Evolutionary conservation across 2,113 vertebrate genomes (phyloP).

Genomic region (Malurus melanocephalus): DNA sequence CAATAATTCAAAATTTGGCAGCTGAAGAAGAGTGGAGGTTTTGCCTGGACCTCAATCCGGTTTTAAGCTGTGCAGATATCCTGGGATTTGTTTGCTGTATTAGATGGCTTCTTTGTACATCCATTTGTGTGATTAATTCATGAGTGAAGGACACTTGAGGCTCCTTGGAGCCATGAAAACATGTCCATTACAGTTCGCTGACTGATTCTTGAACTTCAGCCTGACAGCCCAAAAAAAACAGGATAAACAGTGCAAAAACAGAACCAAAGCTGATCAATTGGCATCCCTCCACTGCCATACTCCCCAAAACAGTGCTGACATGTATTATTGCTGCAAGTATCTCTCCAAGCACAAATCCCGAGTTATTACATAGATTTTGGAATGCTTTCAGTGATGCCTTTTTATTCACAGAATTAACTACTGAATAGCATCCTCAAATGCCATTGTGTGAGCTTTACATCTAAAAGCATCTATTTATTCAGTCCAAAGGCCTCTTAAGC

Average conservation of each 20-base stretch:
- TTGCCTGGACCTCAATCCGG: not conserved
- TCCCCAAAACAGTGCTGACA: not conserved
- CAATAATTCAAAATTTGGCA: not conserved
- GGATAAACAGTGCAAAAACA: not conserved
- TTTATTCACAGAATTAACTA: slow-evolving; percentile 21
- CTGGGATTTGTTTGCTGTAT: not conserved
- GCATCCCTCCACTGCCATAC: not conserved
- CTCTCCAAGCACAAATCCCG: not conserved
- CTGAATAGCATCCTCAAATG: slow-evolving; percentile 4
- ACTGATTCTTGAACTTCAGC: slow-evolving; percentile 20
- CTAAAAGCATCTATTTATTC: slow-evolving; percentile 21
- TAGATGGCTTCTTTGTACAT: not conserved
- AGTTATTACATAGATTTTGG: not conserved
- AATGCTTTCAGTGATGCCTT: not conserved
- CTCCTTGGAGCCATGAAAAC: not conserved
- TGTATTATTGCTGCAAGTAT: not conserved
- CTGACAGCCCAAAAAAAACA: slow-evolving; percentile 6
- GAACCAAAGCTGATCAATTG: not conserved
- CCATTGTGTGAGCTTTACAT: not conserved
- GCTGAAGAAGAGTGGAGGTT: not conserved
- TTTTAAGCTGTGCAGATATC: not conserved
- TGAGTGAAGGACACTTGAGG: not conserved
- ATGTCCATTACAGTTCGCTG: not conserved
- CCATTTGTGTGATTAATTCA: not conserved
- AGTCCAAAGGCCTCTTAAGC: not conserved